Conservation (phyloP, 2,888 invertebrate species). For the Gerosis bhagava region DNA sequence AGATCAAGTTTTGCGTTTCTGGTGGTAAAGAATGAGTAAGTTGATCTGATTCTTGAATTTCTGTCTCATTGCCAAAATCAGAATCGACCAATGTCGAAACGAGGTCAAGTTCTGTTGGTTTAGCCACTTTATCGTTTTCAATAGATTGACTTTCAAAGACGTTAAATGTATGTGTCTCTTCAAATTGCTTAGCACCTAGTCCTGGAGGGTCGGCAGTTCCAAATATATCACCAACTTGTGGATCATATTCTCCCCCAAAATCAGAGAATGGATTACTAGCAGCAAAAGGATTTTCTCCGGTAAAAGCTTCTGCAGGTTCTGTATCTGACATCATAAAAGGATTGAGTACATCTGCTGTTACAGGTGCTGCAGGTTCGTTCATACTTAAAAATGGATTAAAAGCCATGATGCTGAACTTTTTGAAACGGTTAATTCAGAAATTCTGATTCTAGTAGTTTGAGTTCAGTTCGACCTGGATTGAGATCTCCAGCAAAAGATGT, state of each 20-base stretch:
- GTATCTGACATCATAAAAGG: conserved; percentile 85
- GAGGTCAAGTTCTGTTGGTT: conserved; percentile 68
- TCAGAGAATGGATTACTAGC: conserved; percentile 87
- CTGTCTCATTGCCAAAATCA: conserved; percentile 42
- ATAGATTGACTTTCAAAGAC: conserved; percentile 45
- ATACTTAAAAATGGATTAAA: conserved; percentile 91
- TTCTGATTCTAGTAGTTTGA: conserved; percentile 90
- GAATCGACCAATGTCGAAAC: conserved; percentile 53
- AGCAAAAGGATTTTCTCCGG: conserved; percentile 88
- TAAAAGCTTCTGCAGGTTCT: conserved; percentile 45
- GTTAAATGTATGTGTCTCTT: conserved; percentile 43
- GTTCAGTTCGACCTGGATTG: conserved; percentile 89
- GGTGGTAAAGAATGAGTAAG: conserved; percentile 85
- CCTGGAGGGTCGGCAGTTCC: conserved; percentile 56
- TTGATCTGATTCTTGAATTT: conserved; percentile 51
- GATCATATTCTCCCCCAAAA: conserved; percentile 66
- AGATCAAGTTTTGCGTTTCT: conserved; percentile 92
- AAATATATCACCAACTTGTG: conserved; percentile 67
- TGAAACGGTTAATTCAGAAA: conserved; percentile 72
- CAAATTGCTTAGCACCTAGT: conserved; percentile 59
- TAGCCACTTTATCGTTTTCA: conserved; percentile 47
- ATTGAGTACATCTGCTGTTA: conserved; percentile 81
- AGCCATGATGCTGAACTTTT: conserved; percentile 88
- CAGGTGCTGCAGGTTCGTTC: conserved; percentile 83
- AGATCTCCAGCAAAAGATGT: conserved; percentile 90